Percentiles rank a stretch among this genome's conserved stretches.
These are phyloP conservation scores for Plusia festucae DNA, from an alignment of 2,888 invertebrate genomes.

Conservation along the genomic window DNA sequence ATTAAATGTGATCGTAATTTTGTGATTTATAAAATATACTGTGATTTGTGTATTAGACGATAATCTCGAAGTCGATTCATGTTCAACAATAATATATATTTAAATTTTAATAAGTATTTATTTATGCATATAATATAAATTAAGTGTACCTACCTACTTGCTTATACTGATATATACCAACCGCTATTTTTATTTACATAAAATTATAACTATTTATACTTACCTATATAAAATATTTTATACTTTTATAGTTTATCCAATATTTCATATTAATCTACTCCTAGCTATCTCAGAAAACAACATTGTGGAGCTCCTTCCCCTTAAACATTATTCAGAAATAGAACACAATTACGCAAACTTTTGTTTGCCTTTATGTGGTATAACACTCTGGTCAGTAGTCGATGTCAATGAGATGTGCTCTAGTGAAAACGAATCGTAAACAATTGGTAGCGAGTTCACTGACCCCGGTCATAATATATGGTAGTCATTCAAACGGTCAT, in stretches of 20 bases:
- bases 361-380: conserved; percentile 49
- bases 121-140: too few species aligned
- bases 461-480: conserved; percentile 53
- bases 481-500: conserved; percentile 53
- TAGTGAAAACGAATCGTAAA: conserved; percentile 44
- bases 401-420: conserved; percentile 21
- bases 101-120: too few species aligned
- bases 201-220: too few species aligned
- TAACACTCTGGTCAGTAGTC: conserved; percentile 23
- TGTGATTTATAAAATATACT: too few species aligned
- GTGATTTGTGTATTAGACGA: too few species aligned
- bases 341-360: conserved; percentile 40
- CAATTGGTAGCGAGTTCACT: conserved; percentile 56
- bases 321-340: conserved; percentile 35
- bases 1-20: background rate
- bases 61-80: too few species aligned
- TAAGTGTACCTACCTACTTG: too few species aligned
- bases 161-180: background rate
- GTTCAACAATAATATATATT: too few species aligned
- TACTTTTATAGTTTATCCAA: background rate
- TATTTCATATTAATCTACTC: background rate
- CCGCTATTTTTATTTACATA: background rate
- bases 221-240: background rate
- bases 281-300: background rate
- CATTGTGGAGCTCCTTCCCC: conserved; percentile 19